Evolutionary conservation across 2,888 invertebrate genomes (phyloP).

Genomic region (Xestia c-nigrum): DNA sequence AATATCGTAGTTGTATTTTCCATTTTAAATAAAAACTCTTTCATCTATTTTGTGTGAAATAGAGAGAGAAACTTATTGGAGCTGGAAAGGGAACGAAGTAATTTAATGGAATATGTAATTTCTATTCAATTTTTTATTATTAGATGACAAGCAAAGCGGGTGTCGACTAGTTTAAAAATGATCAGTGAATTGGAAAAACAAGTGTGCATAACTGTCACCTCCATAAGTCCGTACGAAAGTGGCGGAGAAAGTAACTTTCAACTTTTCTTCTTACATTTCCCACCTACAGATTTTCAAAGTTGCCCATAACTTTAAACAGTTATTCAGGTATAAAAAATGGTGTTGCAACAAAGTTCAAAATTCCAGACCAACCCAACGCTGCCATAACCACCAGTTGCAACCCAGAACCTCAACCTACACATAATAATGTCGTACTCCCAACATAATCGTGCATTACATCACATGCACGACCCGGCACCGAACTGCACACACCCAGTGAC

Average conservation of each 20-base stretch:
- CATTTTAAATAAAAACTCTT: neutral
- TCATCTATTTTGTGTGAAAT: neutral
- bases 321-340: neutral
- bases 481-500: conserved; percentile 81
- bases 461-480: conserved; percentile 62
- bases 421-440: conserved; percentile 67
- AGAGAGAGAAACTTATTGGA: neutral
- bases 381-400: conserved; percentile 33
- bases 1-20: neutral
- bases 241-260: neutral
- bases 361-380: neutral
- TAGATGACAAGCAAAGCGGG: too few relatives aligned
- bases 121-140: too few relatives aligned
- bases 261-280: neutral
- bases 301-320: neutral
- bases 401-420: conserved; percentile 21
- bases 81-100: neutral
- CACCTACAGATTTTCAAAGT: neutral
- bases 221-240: neutral
- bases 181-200: too few relatives aligned
- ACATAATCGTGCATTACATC: conserved; percentile 69
- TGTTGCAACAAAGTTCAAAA: neutral
- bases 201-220: neutral
- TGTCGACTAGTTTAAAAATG: too few relatives aligned
- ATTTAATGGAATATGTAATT: neutral